A percentile compares a stretch with the other conserved stretches of the same genome.
phyloP scores from a whole-genome alignment of 2,888 invertebrate species.

The Andrena marginata region DNA sequence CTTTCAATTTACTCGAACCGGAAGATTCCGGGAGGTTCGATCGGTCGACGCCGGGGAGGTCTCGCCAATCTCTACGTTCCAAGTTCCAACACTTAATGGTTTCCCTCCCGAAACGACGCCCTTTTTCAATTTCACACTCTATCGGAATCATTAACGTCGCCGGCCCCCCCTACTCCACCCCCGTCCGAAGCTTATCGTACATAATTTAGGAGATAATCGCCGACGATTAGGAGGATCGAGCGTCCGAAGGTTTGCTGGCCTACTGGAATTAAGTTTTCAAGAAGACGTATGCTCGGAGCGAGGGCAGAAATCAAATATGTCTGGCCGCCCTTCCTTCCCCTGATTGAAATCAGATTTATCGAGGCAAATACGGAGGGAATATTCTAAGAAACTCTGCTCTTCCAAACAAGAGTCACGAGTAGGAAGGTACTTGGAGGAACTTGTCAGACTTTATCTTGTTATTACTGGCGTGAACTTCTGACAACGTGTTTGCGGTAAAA shows the following conservation, averaged over 20 bases:
- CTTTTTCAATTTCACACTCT: constrained; percentile 62
- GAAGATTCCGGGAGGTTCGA: constrained; percentile 51
- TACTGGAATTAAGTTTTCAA: not conserved
- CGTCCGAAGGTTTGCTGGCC: not conserved
- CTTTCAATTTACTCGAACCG: constrained; percentile 80
- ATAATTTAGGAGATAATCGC: constrained; percentile 38
- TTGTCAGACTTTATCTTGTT: too few species aligned
- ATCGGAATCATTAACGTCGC: constrained; percentile 59
- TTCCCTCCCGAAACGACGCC: constrained; percentile 32
- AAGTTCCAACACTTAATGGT: constrained; percentile 62
- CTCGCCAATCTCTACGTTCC: not conserved
- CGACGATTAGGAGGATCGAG: constrained; percentile 9
- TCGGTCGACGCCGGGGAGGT: constrained; percentile 39
- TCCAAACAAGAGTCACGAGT: too few species aligned
- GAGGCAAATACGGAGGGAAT: too few species aligned
- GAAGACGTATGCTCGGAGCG: not conserved
- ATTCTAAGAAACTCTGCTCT: too few species aligned
- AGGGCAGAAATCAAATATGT: not conserved
- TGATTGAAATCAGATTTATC: not conserved
- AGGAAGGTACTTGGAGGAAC: too few species aligned
- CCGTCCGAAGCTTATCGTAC: constrained; percentile 27
- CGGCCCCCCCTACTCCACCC: not conserved
- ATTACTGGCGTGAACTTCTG: too few species aligned
- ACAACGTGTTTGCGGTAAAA: not conserved
- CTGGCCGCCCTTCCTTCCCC: not conserved